phyloP scores from a whole-genome alignment of 2,797 vertebrate genomes.

The Hypotaenidia philippensis region DNA sequence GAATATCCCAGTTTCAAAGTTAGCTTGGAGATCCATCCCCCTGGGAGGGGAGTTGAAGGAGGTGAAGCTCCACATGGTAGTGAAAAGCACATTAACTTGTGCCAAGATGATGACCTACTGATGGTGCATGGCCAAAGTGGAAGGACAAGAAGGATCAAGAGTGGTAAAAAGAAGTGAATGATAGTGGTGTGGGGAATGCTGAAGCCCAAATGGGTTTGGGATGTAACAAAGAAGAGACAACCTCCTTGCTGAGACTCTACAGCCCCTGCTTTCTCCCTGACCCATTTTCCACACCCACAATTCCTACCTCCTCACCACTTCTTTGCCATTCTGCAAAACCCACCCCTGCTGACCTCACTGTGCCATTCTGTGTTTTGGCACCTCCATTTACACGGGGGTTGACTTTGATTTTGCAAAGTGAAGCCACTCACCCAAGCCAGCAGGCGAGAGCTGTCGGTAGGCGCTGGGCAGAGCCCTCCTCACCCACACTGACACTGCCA shows the following conservation, averaged over 20 bases:
- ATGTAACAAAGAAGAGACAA: neutral
- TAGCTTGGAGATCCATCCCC: neutral
- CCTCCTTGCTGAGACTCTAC: neutral
- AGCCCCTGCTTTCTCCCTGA: neutral
- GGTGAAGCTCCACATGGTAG: neutral
- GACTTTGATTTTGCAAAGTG: neutral
- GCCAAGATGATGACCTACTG: too few species aligned
- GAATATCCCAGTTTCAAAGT: rapidly evolving
- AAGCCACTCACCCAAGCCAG: neutral
- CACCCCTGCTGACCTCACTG: neutral
- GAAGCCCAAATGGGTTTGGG: neutral
- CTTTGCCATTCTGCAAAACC: neutral
- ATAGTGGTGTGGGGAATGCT: neutral
- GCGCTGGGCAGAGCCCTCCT: neutral
- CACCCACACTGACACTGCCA: neutral
- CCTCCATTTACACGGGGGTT: rapidly evolving
- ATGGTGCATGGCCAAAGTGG: rapidly evolving
- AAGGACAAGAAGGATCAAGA: neutral
- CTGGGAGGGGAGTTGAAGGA: neutral
- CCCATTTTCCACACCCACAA: neutral
- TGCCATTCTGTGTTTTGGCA: neutral
- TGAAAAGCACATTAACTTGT: neutral
- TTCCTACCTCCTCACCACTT: neutral
- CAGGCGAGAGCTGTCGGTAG: neutral
- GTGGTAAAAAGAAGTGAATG: rapidly evolving